A percentile compares a stretch with the other conserved stretches of the same genome.
Conservation (phyloP, 2,888 invertebrate species). For the Andricus quercusramuli region DNA sequence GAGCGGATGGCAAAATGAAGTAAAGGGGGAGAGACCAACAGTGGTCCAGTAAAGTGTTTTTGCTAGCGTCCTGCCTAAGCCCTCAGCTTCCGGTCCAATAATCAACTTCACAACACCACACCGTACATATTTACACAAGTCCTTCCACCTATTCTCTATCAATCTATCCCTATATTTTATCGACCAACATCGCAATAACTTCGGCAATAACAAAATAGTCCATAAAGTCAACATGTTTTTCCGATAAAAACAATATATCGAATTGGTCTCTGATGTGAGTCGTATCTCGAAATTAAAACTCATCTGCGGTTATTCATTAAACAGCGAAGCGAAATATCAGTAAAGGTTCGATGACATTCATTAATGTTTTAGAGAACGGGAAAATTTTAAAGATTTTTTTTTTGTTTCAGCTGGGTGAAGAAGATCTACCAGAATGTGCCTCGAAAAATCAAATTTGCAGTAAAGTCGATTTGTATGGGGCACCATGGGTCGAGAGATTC, state of each 20-base stretch:
- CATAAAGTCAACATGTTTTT: background rate
- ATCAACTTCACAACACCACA: conserved; percentile 50
- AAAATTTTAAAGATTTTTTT: background rate
- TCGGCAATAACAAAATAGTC: background rate
- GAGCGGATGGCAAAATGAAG: conserved; percentile 54
- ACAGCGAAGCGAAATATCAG: background rate
- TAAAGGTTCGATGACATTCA: background rate
- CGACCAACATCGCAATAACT: background rate
- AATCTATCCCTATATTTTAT: background rate
- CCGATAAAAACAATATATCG: background rate
- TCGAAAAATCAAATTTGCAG: conserved; percentile 89
- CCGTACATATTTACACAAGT: background rate
- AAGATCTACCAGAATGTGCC: conserved; percentile 89
- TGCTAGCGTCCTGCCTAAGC: conserved; percentile 54
- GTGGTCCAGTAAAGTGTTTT: conserved; percentile 56
- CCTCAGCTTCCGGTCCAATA: conserved; percentile 59
- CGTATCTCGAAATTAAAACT: too few relatives aligned
- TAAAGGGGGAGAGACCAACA: conserved; percentile 45
- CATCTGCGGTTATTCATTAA: background rate
- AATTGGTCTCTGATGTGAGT: background rate
- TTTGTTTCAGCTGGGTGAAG: conserved; percentile 85
- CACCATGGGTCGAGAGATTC: conserved; percentile 93
- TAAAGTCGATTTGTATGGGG: conserved; percentile 92
- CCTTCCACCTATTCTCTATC: background rate
- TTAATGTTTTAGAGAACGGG: background rate